Percentiles rank a stretch among this genome's conserved stretches.
These are phyloP conservation scores for Actinemys pallida DNA, from an alignment of 2,113 vertebrate species.

Conservation along the genomic window DNA sequence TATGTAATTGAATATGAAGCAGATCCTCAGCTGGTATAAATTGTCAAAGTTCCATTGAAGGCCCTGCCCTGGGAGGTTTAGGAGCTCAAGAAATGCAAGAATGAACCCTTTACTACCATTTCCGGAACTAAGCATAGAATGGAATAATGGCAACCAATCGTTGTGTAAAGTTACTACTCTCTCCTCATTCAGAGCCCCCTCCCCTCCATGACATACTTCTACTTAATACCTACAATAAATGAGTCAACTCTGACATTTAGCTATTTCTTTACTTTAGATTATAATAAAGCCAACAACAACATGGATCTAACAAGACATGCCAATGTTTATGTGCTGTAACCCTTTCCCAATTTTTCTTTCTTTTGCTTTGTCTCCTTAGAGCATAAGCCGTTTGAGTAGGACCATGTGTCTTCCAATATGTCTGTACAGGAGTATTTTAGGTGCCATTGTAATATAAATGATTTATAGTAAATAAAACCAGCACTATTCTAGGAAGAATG, in stretches of 20 bases:
- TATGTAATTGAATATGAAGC: background rate
- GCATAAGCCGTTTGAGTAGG: background rate
- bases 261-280: slow-evolving; percentile 16
- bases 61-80: background rate
- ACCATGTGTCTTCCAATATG: background rate
- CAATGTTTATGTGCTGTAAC: background rate
- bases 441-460: background rate
- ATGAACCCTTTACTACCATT: background rate
- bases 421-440: background rate
- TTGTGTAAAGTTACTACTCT: background rate
- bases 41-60: background rate
- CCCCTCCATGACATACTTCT: slow-evolving; percentile 12
- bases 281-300: slow-evolving; percentile 14
- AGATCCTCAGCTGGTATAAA: background rate
- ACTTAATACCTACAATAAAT: background rate
- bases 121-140: background rate
- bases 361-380: background rate
- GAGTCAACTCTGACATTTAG: background rate
- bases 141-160: background rate
- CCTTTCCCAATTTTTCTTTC: background rate
- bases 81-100: background rate
- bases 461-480: background rate
- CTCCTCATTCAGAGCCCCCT: slow-evolving; percentile 1
- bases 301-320: background rate
- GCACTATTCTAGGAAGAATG: background rate